phyloP scores from a whole-genome alignment of 92 coral and sea anemone species.

The Actinernus sp. region DNA sequence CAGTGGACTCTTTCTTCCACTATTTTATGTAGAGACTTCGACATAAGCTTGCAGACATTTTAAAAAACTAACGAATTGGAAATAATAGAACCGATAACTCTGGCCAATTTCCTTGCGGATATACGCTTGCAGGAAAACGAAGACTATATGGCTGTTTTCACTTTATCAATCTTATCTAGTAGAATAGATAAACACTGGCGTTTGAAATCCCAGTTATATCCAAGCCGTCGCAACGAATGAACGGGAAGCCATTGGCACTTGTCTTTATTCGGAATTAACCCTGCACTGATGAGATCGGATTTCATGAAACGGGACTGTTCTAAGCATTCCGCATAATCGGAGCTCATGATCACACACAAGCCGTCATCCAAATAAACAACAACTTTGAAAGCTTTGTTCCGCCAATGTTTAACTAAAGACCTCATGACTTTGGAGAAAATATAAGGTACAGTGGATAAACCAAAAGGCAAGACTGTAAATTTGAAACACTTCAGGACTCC shows the following conservation, averaged over 20 bases:
- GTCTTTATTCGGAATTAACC: neutral
- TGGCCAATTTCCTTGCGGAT: constrained; percentile 45
- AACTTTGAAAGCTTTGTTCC: neutral
- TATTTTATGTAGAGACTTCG: constrained; percentile 24
- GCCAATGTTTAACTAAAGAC: constrained; percentile 28
- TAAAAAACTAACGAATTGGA: constrained; percentile 40
- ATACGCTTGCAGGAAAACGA: constrained; percentile 6
- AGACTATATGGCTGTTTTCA: constrained; percentile 7
- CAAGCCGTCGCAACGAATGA: neutral
- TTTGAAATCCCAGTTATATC: neutral
- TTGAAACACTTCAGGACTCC: constrained; percentile 5
- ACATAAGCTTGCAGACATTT: constrained; percentile 28
- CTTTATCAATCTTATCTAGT: neutral
- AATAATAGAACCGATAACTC: constrained; percentile 26
- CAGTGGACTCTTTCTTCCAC: constrained; percentile 28
- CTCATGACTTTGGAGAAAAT: constrained; percentile 64
- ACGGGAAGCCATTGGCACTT: neutral
- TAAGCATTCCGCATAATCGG: neutral
- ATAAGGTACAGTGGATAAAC: constrained; percentile 27
- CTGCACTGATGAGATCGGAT: neutral
- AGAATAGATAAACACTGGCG: neutral
- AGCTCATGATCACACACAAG: neutral
- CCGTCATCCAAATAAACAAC: constrained; percentile 5
- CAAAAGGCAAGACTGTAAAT: constrained; percentile 50
- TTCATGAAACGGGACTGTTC: neutral